Evolutionary conservation across 2,113 vertebrate genomes (phyloP).

Genomic region (Crotalus tigris): DNA sequence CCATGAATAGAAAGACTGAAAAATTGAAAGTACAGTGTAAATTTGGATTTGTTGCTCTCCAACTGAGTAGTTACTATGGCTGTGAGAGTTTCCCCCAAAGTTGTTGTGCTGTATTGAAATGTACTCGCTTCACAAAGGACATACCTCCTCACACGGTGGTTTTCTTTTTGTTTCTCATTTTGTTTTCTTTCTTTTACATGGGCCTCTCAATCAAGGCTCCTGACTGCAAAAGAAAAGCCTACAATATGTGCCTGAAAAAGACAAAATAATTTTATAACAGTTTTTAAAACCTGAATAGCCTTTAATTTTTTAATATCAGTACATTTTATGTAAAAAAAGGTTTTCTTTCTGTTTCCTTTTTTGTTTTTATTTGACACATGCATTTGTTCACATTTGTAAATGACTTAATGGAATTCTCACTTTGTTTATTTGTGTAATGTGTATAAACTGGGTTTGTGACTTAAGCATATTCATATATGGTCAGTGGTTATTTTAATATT

Average conservation of each 20-base stretch:
- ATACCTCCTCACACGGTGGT: constrained; percentile 68
- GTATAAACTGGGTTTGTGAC: constrained; percentile 85
- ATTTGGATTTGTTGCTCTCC: constrained; percentile 49
- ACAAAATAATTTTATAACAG: constrained; percentile 80
- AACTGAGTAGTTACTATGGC: constrained; percentile 54
- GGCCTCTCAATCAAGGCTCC: constrained; percentile 73
- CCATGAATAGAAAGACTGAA: constrained; percentile 46
- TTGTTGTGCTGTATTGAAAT: constrained; percentile 70
- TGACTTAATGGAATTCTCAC: constrained; percentile 81
- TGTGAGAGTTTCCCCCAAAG: constrained; percentile 53
- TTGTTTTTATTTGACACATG: constrained; percentile 76
- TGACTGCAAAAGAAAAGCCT: constrained; percentile 71
- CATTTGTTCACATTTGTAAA: constrained; percentile 87
- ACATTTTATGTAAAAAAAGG: constrained; percentile 73
- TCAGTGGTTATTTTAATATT: constrained; percentile 86
- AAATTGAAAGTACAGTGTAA: constrained; percentile 42
- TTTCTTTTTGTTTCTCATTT: constrained; percentile 51
- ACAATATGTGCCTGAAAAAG: constrained; percentile 85
- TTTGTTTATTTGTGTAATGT: constrained; percentile 86
- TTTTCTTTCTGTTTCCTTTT: constrained; percentile 59
- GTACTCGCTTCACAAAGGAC: constrained; percentile 67
- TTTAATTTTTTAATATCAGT: constrained; percentile 75
- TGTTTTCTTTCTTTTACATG: constrained; percentile 50
- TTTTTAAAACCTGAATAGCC: constrained; percentile 80
- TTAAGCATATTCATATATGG: constrained; percentile 84